Base-by-base conservation (phyloP, 2,888 invertebrate species). In the Calameuta pallipes region DNA sequence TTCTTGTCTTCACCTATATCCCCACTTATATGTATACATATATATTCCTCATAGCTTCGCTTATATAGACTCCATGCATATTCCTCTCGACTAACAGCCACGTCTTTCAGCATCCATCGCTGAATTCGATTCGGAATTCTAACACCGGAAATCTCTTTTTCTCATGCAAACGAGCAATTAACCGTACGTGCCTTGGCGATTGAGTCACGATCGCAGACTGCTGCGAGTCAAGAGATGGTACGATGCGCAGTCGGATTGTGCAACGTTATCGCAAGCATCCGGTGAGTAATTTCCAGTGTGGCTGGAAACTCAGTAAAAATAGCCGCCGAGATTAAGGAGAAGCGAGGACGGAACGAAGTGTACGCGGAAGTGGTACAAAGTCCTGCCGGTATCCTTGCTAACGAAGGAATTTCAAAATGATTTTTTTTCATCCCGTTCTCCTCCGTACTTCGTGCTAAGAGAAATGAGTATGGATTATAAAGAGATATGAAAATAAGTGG, bases 81-180 rank as follows among this genome's bases (percentile, higher is more conserved):
- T 15, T 56, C 2, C 9, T 56, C 9, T 56, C 23, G 2, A 56
- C 41, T 6, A 41, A 41, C 56, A 56, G 23, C 23, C 23, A 23
- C 56, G 56, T 56, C 56, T 56, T 56, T 56, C 56, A 56, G 56
- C 56, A 56, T 56, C 56, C 56, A 23, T 23, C 12, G 34, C 33
- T 34, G 71, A 71, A 71, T 80, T 78, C 77, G 80, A 81, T 80
- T 75, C 81, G 75, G 78, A 79, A 83, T 84, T 84, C 82, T 77
- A 82, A 36, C 78, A 56, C 78, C 78, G 78, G 78, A 78, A 75
- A 78, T 71, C 73, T 56, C 75, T 78, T 78, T 78, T 78, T 83
- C 85, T 85, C 86, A 85, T 86, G 86, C 84, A 85, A 86, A 86
- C 85, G 85, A 85, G 86, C 87, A 88, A 88, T 88, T 87, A 88